Evolutionary conservation across 2,113 vertebrate genomes (phyloP).

Genomic region (Pseudorhombus dupliciocellatus): DNA sequence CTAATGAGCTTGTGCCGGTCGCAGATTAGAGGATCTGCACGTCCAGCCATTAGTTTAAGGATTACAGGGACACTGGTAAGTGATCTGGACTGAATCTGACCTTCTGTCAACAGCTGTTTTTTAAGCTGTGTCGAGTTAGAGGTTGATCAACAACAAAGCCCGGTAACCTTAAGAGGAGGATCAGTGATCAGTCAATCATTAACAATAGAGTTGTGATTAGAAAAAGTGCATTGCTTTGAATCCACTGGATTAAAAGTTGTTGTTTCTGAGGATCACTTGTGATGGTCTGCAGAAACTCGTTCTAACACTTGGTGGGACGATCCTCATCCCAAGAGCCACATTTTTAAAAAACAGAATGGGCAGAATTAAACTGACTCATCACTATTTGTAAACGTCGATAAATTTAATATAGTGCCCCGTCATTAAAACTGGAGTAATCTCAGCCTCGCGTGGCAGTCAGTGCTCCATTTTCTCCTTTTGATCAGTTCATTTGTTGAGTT

Average conservation of each 20-base stretch:
- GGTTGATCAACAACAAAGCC: slow-evolving; percentile 13
- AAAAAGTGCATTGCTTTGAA: background rate
- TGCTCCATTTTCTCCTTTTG: slow-evolving; percentile 4
- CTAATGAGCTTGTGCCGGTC: slow-evolving; percentile 46
- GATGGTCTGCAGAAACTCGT: too few relatives aligned
- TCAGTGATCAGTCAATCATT: slow-evolving; percentile 19
- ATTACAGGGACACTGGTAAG: slow-evolving; percentile 28
- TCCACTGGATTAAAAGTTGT: background rate
- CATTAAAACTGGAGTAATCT: background rate
- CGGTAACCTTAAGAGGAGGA: slow-evolving; percentile 23
- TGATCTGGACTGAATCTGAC: slow-evolving; percentile 29
- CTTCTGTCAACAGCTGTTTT: slow-evolving; percentile 20
- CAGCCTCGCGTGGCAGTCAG: background rate
- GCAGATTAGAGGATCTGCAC: slow-evolving; percentile 47
- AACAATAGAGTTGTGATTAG: slow-evolving; percentile 1
- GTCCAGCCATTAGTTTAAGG: slow-evolving; percentile 23
- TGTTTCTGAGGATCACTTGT: too few relatives aligned
- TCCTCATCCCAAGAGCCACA: background rate
- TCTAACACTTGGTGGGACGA: too few relatives aligned
- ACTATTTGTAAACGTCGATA: slow-evolving; percentile 6
- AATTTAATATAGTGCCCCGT: background rate
- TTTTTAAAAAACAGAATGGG: background rate
- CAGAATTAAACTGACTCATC: background rate
- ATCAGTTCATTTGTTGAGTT: slow-evolving; percentile 23
- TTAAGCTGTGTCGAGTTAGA: slow-evolving; percentile 11